A percentile compares a stretch with the other conserved stretches of the same genome.
These are phyloP conservation scores for Cygnus olor DNA, from an alignment of 2,797 vertebrate species.

Conservation along the genomic window DNA sequence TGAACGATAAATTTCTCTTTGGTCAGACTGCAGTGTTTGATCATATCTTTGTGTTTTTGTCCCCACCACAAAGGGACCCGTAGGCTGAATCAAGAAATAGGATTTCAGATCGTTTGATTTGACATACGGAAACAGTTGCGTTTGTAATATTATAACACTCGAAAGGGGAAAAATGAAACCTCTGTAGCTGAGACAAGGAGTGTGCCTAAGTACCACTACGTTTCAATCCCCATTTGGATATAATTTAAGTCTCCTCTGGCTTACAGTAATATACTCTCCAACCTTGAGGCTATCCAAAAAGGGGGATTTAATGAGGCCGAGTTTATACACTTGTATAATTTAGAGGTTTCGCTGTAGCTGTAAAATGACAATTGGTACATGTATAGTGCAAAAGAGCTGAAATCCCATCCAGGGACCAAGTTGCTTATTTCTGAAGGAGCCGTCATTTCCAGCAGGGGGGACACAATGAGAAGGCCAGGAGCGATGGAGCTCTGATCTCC, in stretches of 20 bases:
- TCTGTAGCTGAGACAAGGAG: constrained; percentile 38
- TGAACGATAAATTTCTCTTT: constrained; percentile 24
- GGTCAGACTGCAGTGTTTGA: neutral
- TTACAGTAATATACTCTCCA: constrained; percentile 50
- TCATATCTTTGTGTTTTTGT: constrained; percentile 22
- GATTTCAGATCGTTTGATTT: constrained; percentile 44
- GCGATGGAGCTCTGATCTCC: constrained; percentile 88
- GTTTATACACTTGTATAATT: constrained; percentile 61
- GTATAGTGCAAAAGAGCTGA: constrained; percentile 80
- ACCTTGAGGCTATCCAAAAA: constrained; percentile 1
- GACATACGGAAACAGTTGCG: constrained; percentile 24
- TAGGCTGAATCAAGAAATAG: constrained; percentile 14
- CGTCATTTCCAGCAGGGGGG: constrained; percentile 83
- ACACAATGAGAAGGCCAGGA: constrained; percentile 83
- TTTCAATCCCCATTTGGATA: constrained; percentile 43
- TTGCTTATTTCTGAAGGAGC: constrained; percentile 81
- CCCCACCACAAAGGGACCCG: neutral
- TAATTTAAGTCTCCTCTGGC: constrained; percentile 47
- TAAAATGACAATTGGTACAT: constrained; percentile 73
- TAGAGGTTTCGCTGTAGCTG: constrained; percentile 58
- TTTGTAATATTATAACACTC: constrained; percentile 33
- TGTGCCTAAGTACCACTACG: neutral
- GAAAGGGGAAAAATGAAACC: constrained; percentile 44
- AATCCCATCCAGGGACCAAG: constrained; percentile 86
- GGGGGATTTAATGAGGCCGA: constrained; percentile 31